These are phyloP conservation scores for Anniella stebbinsi DNA, from an alignment of 2,797 vertebrate genomes.

Conservation along the genomic window DNA sequence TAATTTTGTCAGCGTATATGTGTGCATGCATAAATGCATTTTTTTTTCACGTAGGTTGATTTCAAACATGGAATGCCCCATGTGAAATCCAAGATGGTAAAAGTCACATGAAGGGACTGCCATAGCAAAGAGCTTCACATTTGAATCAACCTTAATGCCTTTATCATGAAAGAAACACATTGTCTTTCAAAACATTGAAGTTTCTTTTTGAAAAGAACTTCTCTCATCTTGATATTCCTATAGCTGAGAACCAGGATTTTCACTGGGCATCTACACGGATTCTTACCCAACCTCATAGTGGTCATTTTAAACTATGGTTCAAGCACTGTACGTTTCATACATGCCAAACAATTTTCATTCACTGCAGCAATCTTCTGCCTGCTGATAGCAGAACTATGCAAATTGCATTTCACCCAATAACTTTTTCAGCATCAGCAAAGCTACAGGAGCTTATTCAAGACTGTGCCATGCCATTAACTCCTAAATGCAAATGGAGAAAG, in stretches of 20 bases:
- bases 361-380: not conserved
- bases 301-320: not conserved
- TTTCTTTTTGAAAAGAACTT: not conserved
- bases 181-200: not conserved
- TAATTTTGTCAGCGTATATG: not conserved
- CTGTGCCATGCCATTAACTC: not conserved
- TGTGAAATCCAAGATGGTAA: not conserved
- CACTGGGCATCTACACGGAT: not conserved
- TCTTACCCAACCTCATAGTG: not conserved
- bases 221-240: not conserved
- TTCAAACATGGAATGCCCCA: not conserved
- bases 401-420: not conserved
- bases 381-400: not conserved
- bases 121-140: not conserved
- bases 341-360: not conserved
- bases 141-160: not conserved
- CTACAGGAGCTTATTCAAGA: not conserved
- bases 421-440: not conserved
- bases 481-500: not conserved
- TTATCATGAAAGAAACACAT: not conserved
- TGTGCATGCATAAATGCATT: not conserved
- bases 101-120: not conserved
- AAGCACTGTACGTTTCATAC: not conserved
- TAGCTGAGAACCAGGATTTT: not conserved
- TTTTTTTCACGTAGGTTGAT: not conserved